A percentile compares a stretch with the other conserved stretches of the same genome.
Conservation (phyloP, 1,140 invertebrate genomes). For the Zophobas morio region DNA sequence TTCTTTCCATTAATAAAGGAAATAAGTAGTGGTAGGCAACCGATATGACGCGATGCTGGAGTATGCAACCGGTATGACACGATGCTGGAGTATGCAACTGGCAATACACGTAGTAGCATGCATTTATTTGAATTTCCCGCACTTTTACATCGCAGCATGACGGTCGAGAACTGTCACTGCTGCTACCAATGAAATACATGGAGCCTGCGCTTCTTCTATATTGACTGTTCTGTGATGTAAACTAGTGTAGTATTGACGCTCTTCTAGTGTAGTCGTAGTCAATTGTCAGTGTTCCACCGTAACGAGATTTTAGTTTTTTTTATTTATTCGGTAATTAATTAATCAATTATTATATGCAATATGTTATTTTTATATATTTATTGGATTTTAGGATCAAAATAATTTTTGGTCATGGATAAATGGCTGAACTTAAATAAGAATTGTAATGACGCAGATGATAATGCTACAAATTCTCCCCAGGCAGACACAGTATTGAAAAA, state of each 20-base stretch:
- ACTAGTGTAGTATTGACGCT: conserved; percentile 33
- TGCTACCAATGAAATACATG: too few species aligned
- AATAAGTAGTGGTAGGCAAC: too few species aligned
- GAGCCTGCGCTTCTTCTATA: too few species aligned
- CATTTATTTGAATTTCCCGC: too few species aligned
- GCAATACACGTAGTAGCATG: too few species aligned
- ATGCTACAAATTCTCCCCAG: not conserved
- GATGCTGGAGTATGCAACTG: too few species aligned
- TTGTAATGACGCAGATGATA: conserved; percentile 41
- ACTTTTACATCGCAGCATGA: too few species aligned
- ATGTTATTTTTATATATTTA: conserved; percentile 49
- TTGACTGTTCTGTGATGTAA: not conserved
- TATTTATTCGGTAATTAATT: conserved; percentile 42
- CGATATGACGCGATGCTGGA: too few species aligned
- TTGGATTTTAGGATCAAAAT: conserved; percentile 46
- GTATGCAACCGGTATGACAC: too few species aligned
- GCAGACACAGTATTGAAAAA: not conserved
- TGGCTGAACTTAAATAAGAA: conserved; percentile 45
- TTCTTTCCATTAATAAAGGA: too few species aligned
- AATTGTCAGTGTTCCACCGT: conserved; percentile 35
- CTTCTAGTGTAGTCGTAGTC: conserved; percentile 19
- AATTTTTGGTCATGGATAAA: conserved; percentile 44
- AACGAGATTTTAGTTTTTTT: conserved; percentile 42
- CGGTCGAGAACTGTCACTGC: too few species aligned
- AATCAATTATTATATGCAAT: conserved; percentile 14